Base-by-base conservation (phyloP, 2,113 vertebrate genomes). In the Lethenteron reissneri region DNA sequence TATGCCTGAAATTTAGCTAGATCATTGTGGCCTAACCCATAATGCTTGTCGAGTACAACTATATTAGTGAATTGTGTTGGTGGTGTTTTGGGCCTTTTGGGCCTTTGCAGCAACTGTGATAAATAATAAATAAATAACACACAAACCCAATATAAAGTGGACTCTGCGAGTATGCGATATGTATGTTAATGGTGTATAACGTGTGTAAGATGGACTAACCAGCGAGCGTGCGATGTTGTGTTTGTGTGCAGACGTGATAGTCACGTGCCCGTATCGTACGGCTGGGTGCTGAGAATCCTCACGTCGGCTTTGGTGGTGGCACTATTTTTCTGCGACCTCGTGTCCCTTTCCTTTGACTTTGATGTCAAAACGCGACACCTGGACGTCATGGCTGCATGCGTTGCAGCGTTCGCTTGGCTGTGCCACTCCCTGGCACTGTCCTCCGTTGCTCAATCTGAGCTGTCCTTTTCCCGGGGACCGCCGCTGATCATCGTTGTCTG, bases 321-420 rank as follows among this genome's bases (percentile, higher is more conserved):
- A 70, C 76, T 92, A 1, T 85, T 84, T 17, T 57, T 85, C 0
- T 77, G 77, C 58, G 89, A 95, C 57, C 77, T 79, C 64, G 76
- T 85, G 64, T 76, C 81, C 68, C 76, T 81, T 21, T 58, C 78
- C 8, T 21, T 88, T 75, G 77, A 82, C 56, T 78, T 85, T 17
- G 80, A 74, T 57, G 80, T 82, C 73, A 78, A 75, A 1, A 80
- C 83, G 73, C 9, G 83, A 74, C 89, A 84, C 71, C 77, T 89
- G 72, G 85, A 92, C 70, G 64, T 87, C 60, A 75, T 99, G 6
- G 78, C 85, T 3, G 84, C 81, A 69, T 75, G 83, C 71, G 82
- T 82, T 71, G 82, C 81, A 2, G 6, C 84, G 15, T 57, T 96
- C 76, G 80, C 86, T 8, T 97, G 90, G 92, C 75, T 86, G 72